phyloP scores from a whole-genome alignment of 1,140 invertebrate genomes.

The Planococcus citri region DNA sequence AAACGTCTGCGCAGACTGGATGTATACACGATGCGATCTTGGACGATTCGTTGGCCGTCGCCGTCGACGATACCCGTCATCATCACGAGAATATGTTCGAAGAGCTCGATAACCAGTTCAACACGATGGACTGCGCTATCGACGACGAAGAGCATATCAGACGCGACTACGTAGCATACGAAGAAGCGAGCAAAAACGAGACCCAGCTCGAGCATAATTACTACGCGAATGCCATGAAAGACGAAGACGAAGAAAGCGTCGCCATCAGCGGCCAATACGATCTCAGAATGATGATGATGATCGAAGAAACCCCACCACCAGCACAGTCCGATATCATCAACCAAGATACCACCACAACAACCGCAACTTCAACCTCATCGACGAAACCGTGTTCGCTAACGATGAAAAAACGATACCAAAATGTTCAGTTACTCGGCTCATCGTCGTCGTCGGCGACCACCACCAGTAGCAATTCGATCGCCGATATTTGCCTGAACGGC shows the following conservation, averaged over 20 bases:
- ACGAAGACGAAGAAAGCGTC: conserved; percentile 12
- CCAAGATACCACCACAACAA: background rate
- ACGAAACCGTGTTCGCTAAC: background rate
- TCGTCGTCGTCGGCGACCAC: background rate
- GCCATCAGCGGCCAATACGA: background rate
- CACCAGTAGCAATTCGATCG: too few relatives aligned
- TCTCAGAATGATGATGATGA: background rate
- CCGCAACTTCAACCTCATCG: background rate
- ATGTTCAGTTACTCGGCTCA: background rate
- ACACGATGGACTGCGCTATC: background rate
- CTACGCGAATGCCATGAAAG: conserved; percentile 12
- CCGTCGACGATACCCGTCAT: background rate
- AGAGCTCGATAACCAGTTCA: conserved; percentile 10
- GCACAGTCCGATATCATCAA: background rate
- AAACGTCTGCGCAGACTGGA: background rate
- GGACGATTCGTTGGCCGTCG: background rate
- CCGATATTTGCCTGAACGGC: background rate
- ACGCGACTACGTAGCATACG: conserved; percentile 10
- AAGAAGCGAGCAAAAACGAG: conserved; percentile 11
- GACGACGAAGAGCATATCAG: background rate
- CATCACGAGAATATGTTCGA: conserved; percentile 20
- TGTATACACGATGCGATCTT: background rate
- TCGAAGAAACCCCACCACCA: too few relatives aligned
- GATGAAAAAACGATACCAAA: background rate
- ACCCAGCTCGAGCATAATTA: conserved; percentile 14